Evolutionary conservation across 2,888 invertebrate genomes (phyloP), one percentile per base, ranked within the genome.

Genomic region (Papilio protenor): DNA sequence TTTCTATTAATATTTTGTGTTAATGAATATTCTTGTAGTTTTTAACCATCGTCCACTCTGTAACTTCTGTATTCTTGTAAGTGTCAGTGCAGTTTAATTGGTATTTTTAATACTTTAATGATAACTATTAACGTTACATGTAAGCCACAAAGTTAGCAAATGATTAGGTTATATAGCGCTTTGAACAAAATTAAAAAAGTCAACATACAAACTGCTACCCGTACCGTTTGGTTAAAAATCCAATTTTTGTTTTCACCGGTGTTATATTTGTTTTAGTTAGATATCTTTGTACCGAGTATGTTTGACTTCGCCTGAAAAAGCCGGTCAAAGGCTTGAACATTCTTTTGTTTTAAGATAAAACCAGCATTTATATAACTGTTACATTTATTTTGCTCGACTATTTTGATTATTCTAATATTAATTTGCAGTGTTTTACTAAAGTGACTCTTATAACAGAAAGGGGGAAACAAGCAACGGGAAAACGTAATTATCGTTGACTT

Each of bases 301-400:
- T n/a, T 18, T 69, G 27, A 27, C 27, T 69, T 69, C n/a, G 40
- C n/a, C 33, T n/a, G 45, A 4, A 69, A 69, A 69, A 69, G 66
- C 66, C 45, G 45, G 21, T 45, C 21, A 69, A 69, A 69, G n/a
- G 40, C 40, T 45, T 40, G 3, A 45, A 45, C 1, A 45, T 40
- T 45, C 66, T 69, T 52, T 69, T 69, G 66, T 69, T 66, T 45
- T 40, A 1, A 69, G 66, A 45, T 69, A 69, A 69, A 69, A 21
- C 66, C 66, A 21, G 45, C 45, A 45, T 69, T 69, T 18, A 1
- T n/a, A 40, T 45, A 69, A 69, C n/a, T n/a, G 40, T 45, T 8
- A 8, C 18, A 16, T 8, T 66, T 40, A 4, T 40, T 64, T 64
- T 40, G 6, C 18, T 18, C 18, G 0, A 16, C 64, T 33, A 11